Evolutionary conservation across 2,888 invertebrate species (phyloP).

Genomic region (Agrochola circellaris): DNA sequence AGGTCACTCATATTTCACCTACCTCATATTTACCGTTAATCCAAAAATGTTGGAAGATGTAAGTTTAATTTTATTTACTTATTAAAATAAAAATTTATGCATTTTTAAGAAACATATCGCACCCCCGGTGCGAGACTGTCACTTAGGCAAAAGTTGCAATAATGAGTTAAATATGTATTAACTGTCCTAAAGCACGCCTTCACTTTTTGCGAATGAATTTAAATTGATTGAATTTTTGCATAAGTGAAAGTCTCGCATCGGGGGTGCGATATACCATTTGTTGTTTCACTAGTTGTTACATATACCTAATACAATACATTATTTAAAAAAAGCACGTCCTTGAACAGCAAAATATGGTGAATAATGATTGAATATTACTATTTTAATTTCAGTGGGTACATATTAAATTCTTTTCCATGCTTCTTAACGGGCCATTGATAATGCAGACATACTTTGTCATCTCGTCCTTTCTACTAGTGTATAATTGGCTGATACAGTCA

Average conservation of each 20-base stretch:
- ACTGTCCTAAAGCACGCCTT: too few species aligned
- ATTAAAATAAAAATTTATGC: too few species aligned
- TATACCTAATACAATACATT: not conserved
- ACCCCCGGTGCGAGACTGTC: too few species aligned
- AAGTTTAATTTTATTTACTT: constrained; percentile 21
- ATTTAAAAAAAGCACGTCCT: not conserved
- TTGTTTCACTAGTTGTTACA: not conserved
- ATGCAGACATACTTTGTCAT: constrained; percentile 73
- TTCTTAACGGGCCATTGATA: constrained; percentile 65
- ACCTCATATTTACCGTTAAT: constrained; percentile 41
- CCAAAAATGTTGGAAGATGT: constrained; percentile 66
- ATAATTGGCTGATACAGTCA: constrained; percentile 61
- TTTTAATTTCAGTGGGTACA: constrained; percentile 41
- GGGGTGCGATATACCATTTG: too few species aligned
- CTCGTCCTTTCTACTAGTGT: constrained; percentile 71
- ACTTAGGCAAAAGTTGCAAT: too few species aligned
- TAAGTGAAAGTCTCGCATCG: too few species aligned
- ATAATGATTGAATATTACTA: too few species aligned
- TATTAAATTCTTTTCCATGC: rapidly evolving
- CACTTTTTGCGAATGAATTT: too few species aligned
- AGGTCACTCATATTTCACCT: constrained; percentile 46
- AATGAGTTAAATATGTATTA: too few species aligned
- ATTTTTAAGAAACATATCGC: not conserved
- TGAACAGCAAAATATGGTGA: not conserved
- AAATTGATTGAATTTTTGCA: too few species aligned